Evolutionary conservation across 2,113 vertebrate genomes (phyloP), one percentile per base, ranked within the genome.

Genomic region (Pyxicephalus adspersus): DNA sequence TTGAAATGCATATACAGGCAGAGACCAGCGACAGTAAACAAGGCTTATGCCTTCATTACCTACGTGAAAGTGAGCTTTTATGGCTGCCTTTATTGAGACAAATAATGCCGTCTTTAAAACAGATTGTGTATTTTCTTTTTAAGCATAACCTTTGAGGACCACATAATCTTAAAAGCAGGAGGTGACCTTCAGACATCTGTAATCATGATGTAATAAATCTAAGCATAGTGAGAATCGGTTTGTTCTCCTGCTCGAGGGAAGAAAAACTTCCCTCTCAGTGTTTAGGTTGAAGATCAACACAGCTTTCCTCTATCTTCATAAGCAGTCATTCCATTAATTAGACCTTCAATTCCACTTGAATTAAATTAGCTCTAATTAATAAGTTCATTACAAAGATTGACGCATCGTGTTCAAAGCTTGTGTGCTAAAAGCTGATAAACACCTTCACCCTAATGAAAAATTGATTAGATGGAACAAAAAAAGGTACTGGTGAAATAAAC

Each of bases 281-380:
- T 86, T 85, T 83, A 86, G 85, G 67, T 88, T 91, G 87, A 86
- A 91, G 91, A 90, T 88, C 87, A 88, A 86, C 83, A 83, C 86
- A 89, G 88, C 84, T 90, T 90, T 87, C 85, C 84, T 92, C 89
- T 90, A 66, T 93, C 90, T 91, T 88, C 90, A 90, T 90, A 91
- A 90, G 89, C 88, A 87, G 89, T 91, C 91, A 94, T 90, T 92
- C 91, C 92, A 84, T 95, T 98, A 96, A 97, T 98, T 98, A 98
- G 95, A 92, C 91, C 91, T 88, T 92, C 90, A 88, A 89, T 93
- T 96, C 92, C 90, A 94, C 93, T 94, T 95, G 94, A 98, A 94
- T 98, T 98, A 96, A 98, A 96, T 97, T 95, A 95, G 94, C 92
- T 94, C 95, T 97, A 98, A 99, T 99, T 98, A 99, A 97, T 96